phyloP scores from a whole-genome alignment of 1,140 invertebrate species.

The Steinernema khuongi region DNA sequence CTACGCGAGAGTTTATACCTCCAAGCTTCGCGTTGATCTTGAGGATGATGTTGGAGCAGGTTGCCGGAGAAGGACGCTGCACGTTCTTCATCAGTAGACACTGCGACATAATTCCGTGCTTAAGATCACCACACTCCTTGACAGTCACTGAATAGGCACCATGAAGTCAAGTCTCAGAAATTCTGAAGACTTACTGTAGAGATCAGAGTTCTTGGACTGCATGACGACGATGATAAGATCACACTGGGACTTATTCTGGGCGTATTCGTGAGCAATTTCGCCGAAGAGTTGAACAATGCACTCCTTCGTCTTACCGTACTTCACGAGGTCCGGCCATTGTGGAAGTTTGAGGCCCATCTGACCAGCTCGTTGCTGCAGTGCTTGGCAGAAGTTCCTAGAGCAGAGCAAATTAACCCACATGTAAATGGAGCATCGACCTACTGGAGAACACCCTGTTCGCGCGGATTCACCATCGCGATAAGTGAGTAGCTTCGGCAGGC shows the following conservation, averaged over 20 bases:
- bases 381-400: constrained; percentile 43
- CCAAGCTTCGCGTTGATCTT: constrained; percentile 81
- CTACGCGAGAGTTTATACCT: constrained; percentile 71
- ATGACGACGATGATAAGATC: constrained; percentile 48
- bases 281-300: constrained; percentile 39
- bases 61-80: constrained; percentile 59
- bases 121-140: constrained; percentile 72
- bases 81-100: constrained; percentile 69
- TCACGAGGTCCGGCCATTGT: constrained; percentile 45
- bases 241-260: constrained; percentile 28
- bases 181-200: constrained; percentile 46
- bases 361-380: constrained; percentile 33
- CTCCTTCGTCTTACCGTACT: constrained; percentile 37
- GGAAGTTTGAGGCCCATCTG: constrained; percentile 44
- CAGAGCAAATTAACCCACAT: too few relatives aligned
- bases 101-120: constrained; percentile 73
- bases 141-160: constrained; percentile 60
- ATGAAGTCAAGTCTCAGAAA: constrained; percentile 20
- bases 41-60: constrained; percentile 71
- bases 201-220: constrained; percentile 42
- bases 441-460: constrained; percentile 29
- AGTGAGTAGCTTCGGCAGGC: constrained; percentile 35
- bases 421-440: too few relatives aligned
- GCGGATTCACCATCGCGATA: constrained; percentile 44
- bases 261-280: constrained; percentile 37